phyloP scores from a whole-genome alignment of 1,140 invertebrate species.

The Lucilia cuprina region DNA sequence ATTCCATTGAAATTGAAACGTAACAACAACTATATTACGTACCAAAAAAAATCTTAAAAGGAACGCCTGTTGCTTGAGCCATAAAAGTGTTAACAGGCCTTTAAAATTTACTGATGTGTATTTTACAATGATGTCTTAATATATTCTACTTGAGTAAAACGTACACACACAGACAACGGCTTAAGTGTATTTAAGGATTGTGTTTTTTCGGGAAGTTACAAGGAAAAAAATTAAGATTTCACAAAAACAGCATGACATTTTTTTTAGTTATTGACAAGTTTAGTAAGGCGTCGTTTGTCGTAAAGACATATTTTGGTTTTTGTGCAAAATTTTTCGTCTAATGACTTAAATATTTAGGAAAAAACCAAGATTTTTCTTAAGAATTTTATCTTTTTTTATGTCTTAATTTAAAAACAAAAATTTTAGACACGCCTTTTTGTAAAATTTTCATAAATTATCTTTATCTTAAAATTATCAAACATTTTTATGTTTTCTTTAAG shows the following conservation, averaged over 20 bases:
- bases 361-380: background rate
- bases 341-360: too few species aligned
- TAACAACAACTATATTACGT: background rate
- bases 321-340: background rate
- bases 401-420: background rate
- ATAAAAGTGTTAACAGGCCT: conserved; percentile 38
- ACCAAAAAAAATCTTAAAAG: background rate
- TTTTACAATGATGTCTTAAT: conserved; percentile 36
- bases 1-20: conserved; percentile 14
- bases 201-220: conserved; percentile 7
- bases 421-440: too few species aligned
- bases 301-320: background rate
- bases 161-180: background rate
- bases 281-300: background rate
- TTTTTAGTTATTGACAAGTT: background rate
- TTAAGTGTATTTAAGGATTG: background rate
- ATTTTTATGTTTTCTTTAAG: too few species aligned
- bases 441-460: too few species aligned
- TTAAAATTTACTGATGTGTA: background rate
- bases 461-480: too few species aligned
- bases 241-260: conserved; percentile 19
- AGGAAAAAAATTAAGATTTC: conserved; percentile 19
- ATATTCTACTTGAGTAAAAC: conserved; percentile 10
- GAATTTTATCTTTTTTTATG: background rate
- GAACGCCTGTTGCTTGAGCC: background rate